Evolutionary conservation across 1,140 invertebrate genomes (phyloP), one percentile per base, ranked within the genome.

Genomic region (Dinoponera quadriceps): DNA sequence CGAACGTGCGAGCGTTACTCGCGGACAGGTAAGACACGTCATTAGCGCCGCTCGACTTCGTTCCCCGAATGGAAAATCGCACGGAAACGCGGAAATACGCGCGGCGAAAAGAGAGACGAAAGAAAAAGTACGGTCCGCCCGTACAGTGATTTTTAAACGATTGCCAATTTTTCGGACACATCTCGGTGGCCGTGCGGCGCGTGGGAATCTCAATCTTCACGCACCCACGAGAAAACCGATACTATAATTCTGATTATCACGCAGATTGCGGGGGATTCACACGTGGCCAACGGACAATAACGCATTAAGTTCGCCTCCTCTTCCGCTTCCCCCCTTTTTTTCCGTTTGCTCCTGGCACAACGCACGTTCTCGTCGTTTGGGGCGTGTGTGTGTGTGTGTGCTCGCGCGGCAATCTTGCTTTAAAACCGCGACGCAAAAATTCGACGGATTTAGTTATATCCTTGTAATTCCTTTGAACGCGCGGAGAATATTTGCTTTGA

Each of bases 401-500:
- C 25, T 63, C 69, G 44, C 78, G 16, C 57, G 20, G 48, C 60
- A 38, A 33, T 57, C 44, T 73, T 69, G 73, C 51, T 59, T 57
- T 66, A 73, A 44, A 78, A 57, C 72, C 60, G 33, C 82, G 69
- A 81, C 66, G 69, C 33, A 83, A 88, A 83, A 88, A 87, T 88
- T 87, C 63, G 85, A 77, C 68, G 82, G 71, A 83, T 83, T 83
- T 51, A 83, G 69, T 84, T 87, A 78, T 72, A 83, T 66, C 48
- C 20, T 78, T 72, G 51, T 80, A 87, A 87, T 87, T 84, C 59
- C 74, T 83, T 84, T 87, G 73, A 77, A 68, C 49, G 63, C 63
- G 25, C 38, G 75, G 33, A 55, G 86, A 81, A 87, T 84, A 88
- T 88, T 84, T 88, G 86, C 86, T 87, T 88, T 80, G 82, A 81